Percentiles rank a stretch among this genome's conserved stretches.
phyloP scores from a whole-genome alignment of 2,888 invertebrate genomes.

The Oscheius sp. region DNA sequence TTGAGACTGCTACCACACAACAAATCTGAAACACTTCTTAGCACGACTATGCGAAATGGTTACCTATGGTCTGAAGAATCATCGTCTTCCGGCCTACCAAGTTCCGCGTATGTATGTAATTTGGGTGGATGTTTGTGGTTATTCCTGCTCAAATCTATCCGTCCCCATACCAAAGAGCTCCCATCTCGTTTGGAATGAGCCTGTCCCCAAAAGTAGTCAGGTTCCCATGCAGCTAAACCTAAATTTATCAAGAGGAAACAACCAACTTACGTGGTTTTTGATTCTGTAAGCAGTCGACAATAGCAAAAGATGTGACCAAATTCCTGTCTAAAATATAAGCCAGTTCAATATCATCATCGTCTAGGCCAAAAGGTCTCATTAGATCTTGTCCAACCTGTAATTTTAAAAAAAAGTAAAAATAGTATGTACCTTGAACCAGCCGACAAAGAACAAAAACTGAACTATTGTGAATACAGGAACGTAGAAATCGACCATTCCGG shows the following conservation, averaged over 20 bases:
- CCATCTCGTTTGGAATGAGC: constrained; percentile 26
- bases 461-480: constrained; percentile 62
- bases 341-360: constrained; percentile 62
- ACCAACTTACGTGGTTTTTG: constrained; percentile 51
- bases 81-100: constrained; percentile 35
- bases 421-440: constrained; percentile 59
- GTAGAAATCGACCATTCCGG: constrained; percentile 49
- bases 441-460: constrained; percentile 64
- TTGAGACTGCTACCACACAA: too few relatives aligned
- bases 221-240: constrained; percentile 55
- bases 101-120: constrained; percentile 52
- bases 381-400: constrained; percentile 62
- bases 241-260: background rate
- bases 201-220: constrained; percentile 52
- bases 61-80: constrained; percentile 26
- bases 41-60: too few relatives aligned
- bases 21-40: too few relatives aligned
- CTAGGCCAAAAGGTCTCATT: constrained; percentile 62
- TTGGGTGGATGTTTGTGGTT: constrained; percentile 59
- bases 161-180: constrained; percentile 51
- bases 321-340: constrained; percentile 60
- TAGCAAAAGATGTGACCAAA: constrained; percentile 56
- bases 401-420: background rate
- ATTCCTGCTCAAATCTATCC: constrained; percentile 53
- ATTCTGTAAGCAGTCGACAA: constrained; percentile 54